Percentiles rank a stretch among this genome's conserved stretches.
Evolutionary conservation across 2,888 invertebrate genomes (phyloP).

Genomic region (Spodoptera littoralis): DNA sequence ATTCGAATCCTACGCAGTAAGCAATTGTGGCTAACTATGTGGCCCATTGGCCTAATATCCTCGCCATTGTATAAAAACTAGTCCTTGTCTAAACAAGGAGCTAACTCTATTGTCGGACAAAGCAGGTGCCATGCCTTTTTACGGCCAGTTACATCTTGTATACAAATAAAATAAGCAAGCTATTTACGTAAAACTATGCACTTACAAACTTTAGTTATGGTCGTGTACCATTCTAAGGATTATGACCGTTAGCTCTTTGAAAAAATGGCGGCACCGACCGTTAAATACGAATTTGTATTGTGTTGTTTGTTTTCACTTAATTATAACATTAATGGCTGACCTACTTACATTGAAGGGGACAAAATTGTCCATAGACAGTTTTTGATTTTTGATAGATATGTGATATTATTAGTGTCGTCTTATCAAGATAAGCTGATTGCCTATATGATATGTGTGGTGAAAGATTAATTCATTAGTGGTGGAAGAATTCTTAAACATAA

Average conservation of each 20-base stretch:
- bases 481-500: no score
- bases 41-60: constrained; percentile 16
- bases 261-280: background rate
- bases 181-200: background rate
- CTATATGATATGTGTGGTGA: no score
- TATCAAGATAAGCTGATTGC: no score
- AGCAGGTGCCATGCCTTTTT: constrained; percentile 40
- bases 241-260: constrained; percentile 3
- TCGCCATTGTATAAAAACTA: constrained; percentile 23
- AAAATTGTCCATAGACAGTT: no score
- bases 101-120: constrained; percentile 33
- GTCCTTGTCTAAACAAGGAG: constrained; percentile 20
- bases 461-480: no score
- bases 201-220: constrained; percentile 1
- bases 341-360: no score
- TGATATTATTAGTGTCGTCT: no score
- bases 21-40: constrained; percentile 10
- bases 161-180: constrained; percentile 9
- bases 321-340: no score
- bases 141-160: constrained; percentile 21
- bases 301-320: no score
- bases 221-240: background rate
- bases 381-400: no score
- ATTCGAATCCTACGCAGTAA: constrained; percentile 16
- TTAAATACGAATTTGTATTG: no score